Percentiles rank a stretch among this genome's conserved stretches.
phyloP scores from a whole-genome alignment of 2,113 vertebrate genomes.

The Cryptomyrus ogoouensis region DNA sequence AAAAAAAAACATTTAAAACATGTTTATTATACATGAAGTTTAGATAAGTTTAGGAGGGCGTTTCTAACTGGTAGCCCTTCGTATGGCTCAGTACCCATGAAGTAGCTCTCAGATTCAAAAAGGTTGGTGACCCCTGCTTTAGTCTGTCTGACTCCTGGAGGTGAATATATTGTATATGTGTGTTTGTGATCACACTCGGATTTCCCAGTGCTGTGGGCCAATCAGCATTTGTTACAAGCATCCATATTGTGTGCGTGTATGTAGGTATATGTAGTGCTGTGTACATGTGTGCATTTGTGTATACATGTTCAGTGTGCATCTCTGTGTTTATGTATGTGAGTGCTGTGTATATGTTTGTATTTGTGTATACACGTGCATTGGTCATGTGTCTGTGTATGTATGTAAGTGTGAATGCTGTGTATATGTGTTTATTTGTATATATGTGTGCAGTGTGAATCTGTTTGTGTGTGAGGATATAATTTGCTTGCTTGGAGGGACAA shows the following conservation, averaged over 20 bases:
- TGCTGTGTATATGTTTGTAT: not conserved
- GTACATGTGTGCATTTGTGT: slow-evolving; percentile 33
- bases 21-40: no score
- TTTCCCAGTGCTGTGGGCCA: not conserved
- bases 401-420: not conserved
- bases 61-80: no score
- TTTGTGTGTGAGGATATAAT: not conserved
- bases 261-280: not conserved
- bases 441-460: not conserved
- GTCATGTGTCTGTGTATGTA: no score
- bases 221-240: not conserved
- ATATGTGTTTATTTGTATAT: not conserved
- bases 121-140: no score
- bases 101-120: no score
- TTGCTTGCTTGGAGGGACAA: not conserved
- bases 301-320: not conserved
- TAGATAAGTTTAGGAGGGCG: no score
- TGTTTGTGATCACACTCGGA: not conserved
- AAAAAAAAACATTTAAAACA: no score
- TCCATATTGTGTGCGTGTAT: not conserved
- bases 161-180: slow-evolving; percentile 30
- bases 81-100: no score
- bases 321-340: slow-evolving; percentile 18
- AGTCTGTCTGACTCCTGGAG: not conserved
- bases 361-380: not conserved